phyloP scores from a whole-genome alignment of 2,888 invertebrate species.

The Lymantria dispar region DNA sequence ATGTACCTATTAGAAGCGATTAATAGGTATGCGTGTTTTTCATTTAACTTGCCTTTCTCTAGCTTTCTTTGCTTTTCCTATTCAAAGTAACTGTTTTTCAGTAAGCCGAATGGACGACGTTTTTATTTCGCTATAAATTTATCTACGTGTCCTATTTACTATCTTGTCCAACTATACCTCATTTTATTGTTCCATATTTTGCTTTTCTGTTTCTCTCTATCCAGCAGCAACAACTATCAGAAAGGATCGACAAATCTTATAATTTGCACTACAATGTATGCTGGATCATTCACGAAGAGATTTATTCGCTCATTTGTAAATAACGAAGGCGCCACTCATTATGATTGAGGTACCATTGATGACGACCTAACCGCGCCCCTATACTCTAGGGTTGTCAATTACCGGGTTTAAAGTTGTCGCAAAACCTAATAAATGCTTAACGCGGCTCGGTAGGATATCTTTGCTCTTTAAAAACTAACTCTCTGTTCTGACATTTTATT shows the following conservation, averaged over 20 bases:
- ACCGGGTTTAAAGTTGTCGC: too few relatives aligned
- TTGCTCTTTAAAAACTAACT: too few relatives aligned
- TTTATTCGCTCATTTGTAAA: constrained; percentile 77
- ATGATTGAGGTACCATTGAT: constrained; percentile 71
- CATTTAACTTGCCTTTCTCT: too few relatives aligned
- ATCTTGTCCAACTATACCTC: not conserved
- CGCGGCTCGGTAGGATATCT: too few relatives aligned
- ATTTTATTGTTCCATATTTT: not conserved
- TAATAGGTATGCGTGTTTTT: too few relatives aligned
- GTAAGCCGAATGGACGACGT: too few relatives aligned
- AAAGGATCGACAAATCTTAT: constrained; percentile 32
- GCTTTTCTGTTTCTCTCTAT: constrained; percentile 21
- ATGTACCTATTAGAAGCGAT: too few relatives aligned
- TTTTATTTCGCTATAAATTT: too few relatives aligned
- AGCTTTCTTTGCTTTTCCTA: too few relatives aligned
- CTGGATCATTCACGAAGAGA: constrained; percentile 62
- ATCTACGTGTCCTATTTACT: not conserved
- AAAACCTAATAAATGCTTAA: too few relatives aligned
- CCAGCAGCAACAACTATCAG: not conserved
- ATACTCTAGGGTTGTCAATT: constrained; percentile 48
- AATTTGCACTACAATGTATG: constrained; percentile 51
- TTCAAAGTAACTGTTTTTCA: too few relatives aligned
- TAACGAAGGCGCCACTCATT: constrained; percentile 80
- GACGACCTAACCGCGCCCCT: constrained; percentile 62
- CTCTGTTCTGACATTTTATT: too few relatives aligned